Base-by-base conservation (phyloP, 2,888 invertebrate genomes). In the Drosophila yooni region DNA sequence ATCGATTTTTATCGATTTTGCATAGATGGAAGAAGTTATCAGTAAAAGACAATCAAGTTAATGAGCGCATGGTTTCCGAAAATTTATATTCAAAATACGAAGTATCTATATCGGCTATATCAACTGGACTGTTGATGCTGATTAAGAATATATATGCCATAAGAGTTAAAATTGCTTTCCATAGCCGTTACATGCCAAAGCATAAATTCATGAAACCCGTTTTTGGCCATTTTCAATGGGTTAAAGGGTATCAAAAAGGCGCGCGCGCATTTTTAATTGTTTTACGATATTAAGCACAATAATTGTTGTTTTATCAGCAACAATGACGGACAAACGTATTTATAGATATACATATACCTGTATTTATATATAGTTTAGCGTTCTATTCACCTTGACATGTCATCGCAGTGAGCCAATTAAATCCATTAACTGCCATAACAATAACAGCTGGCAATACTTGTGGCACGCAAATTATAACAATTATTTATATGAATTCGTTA, bases 301-400 rank as follows among this genome's bases (percentile, higher is more conserved):
- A 70, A 66, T 79, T 76, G 72, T 67, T 69, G 63, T 74, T 82
- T 88, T 88, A 85, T 84, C 83, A 82, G 85, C 69, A 73, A 77
- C 66, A 81, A 81, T 79, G 77, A 80, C 70, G 58, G 63, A 61
- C 69, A 72, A 79, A 78, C 56, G 70, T 58, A 70, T 70, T 77
- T 48, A 25, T 40, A 34, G 2, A 48, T 62, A 52, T 58, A 40
- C 31, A 11, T 21, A 25, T n/a, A 57, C n/a, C n/a, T 31, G 31
- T 46, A 54, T 13, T 21, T 48, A 40, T 38, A 34, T 63, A 29
- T 54, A 11, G 31, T 33, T 75, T 34, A 65, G 52, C 76, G 69
- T 65, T n/a, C 54, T 73, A 77, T 60, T 83, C 79, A 85, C 84
- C 84, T 88, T 85, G 83, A 88, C 87, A 86, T 86, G 87, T 85